Evolutionary conservation across 2,113 vertebrate species (phyloP), one percentile per base, ranked within the genome.

Genomic region (Phalacrocorax pelagicus): DNA sequence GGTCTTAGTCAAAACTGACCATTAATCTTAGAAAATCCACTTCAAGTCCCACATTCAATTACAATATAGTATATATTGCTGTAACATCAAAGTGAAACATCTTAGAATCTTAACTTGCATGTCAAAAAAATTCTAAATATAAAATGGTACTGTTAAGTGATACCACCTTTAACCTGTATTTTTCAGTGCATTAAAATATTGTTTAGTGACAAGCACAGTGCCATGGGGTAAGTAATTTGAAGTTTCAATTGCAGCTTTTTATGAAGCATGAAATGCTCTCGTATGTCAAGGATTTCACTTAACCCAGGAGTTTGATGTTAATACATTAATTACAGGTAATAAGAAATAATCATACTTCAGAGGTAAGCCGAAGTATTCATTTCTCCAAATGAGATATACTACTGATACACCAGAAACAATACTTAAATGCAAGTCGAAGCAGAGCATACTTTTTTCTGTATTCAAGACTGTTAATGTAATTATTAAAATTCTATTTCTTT

Each of bases 21-120:
- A 91, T 88, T 95, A 95, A 86, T 96, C 83, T 94, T 96, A 96
- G 42, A 97, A 98, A 96, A 98, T 95, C 65, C 97, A 96, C 90
- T 95, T 97, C 82, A 97, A 92, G 86, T 95, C 58, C 81, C 95
- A 96, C 86, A 59, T 97, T 95, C 93, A 95, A 97, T 86, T 94
- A 96, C 90, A 89, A 95, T 87, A 66, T 77, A 74, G 78, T 71
- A 85, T 83, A 90, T 90, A 94, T 94, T 94, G 95, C 95, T 97
- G 90, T 83, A 94, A 94, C 78, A 94, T 86, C 77, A 81, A 92
- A 94, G 71, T 82, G 55, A 96, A 97, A 95, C 86, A 72, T 74
- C 58, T 86, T 75, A 95, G 72, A 88, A 94, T 81, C 44, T 77
- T 80, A 95, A 94, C 59, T 87, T 97, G 77, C 34, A 84, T 83